These are phyloP conservation scores for Piscicola geometra DNA, from an alignment of 2,888 invertebrate species.

Conservation along the genomic window DNA sequence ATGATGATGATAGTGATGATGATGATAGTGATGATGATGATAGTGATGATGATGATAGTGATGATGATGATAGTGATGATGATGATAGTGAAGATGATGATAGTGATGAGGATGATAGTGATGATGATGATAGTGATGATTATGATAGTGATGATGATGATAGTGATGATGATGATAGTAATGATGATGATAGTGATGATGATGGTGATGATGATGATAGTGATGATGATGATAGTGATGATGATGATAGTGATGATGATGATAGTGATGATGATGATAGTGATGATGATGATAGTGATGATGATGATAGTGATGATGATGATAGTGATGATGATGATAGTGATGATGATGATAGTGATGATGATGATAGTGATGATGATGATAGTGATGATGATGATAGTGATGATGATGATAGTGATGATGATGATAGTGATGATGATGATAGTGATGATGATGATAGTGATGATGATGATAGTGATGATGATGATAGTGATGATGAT, in stretches of 20 bases:
- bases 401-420: constrained; percentile 12
- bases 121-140: too few species aligned
- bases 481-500: neutral
- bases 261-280: constrained; percentile 8
- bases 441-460: neutral
- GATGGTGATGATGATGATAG: neutral
- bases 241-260: constrained; percentile 22
- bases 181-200: neutral
- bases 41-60: neutral
- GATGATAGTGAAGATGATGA: too few species aligned
- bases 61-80: too few species aligned
- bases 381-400: neutral
- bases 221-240: constrained; percentile 1
- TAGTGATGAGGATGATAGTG: too few species aligned
- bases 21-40: too few species aligned
- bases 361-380: constrained; percentile 16
- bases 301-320: constrained; percentile 26
- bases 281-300: constrained; percentile 26
- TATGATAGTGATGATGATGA: neutral
- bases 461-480: neutral
- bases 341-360: constrained; percentile 11
- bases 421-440: constrained; percentile 1
- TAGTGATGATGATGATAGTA: neutral
- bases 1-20: too few species aligned
- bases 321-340: constrained; percentile 17